Percentiles rank a stretch among this genome's conserved stretches.
phyloP scores from a whole-genome alignment of 2,888 invertebrate genomes.

The Nephrotoma guestfalica region DNA sequence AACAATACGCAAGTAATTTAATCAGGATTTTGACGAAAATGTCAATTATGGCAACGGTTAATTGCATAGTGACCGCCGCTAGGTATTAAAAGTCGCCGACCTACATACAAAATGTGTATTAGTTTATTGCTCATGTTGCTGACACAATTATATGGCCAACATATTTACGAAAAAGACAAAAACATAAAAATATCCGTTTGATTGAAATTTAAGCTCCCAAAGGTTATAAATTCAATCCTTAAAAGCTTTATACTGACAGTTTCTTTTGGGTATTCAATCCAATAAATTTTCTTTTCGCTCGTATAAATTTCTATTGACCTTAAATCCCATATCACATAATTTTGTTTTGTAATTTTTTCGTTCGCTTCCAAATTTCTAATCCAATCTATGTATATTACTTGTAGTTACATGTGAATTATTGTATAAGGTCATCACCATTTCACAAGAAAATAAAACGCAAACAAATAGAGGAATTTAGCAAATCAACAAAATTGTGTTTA shows the following conservation, averaged over 20 bases:
- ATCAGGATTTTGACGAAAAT: not conserved
- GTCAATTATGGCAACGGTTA: not conserved
- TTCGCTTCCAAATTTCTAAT: not conserved
- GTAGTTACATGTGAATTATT: not conserved
- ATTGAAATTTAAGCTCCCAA: not conserved
- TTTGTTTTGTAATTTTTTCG: not conserved
- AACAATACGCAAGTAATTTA: not conserved
- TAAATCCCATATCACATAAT: not conserved
- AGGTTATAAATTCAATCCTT: not conserved
- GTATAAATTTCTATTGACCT: not conserved
- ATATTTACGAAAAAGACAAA: not conserved
- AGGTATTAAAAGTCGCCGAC: not conserved
- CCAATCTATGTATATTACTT: not conserved
- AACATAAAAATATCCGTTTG: not conserved
- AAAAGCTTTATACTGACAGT: not conserved
- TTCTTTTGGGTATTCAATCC: not conserved
- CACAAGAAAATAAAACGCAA: not conserved
- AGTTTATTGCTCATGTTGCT: not conserved
- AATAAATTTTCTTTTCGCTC: not conserved
- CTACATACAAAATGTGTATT: not conserved
- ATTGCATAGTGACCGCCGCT: not conserved
- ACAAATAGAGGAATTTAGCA: no score
- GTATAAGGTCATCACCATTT: not conserved
- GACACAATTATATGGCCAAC: not conserved
- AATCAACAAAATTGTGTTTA: no score